phyloP scores from a whole-genome alignment of 2,888 invertebrate species.

The Eulithis testata region DNA sequence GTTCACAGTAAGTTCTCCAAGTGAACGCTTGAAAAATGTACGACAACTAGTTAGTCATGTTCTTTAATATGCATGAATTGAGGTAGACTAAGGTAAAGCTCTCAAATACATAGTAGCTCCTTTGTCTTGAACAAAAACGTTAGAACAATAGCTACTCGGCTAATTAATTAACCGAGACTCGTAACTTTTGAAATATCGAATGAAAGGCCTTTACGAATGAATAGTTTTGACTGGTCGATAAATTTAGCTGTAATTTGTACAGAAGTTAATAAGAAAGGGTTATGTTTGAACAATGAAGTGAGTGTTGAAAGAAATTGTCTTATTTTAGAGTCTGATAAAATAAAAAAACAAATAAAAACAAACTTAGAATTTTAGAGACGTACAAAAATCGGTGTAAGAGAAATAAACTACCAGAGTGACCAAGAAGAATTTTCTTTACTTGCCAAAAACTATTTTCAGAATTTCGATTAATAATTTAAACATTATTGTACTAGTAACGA shows the following conservation, averaged over 20 bases:
- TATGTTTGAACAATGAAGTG: background rate
- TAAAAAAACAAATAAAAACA: too few relatives aligned
- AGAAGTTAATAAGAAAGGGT: background rate
- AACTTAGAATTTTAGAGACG: too few relatives aligned
- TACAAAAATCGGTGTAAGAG: too few relatives aligned
- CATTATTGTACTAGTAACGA: too few relatives aligned
- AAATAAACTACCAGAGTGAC: too few relatives aligned
- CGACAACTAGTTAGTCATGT: conserved; percentile 2
- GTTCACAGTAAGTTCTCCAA: background rate
- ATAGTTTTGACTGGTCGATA: conserved; percentile 2
- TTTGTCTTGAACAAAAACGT: conserved; percentile 60
- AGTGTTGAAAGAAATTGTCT: too few relatives aligned
- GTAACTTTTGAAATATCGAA: conserved; percentile 3
- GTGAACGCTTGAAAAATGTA: conserved; percentile 7
- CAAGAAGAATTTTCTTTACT: too few relatives aligned
- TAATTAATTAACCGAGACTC: conserved; percentile 55
- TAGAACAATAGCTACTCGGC: conserved; percentile 62
- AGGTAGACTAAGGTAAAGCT: conserved; percentile 53
- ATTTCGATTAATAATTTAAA: too few relatives aligned
- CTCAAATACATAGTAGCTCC: conserved; percentile 53
- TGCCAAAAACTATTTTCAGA: too few relatives aligned
- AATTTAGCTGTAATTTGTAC: background rate
- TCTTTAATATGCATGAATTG: conserved; percentile 20
- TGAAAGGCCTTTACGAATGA: background rate
- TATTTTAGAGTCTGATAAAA: too few relatives aligned